phyloP scores from a whole-genome alignment of 2,888 invertebrate genomes.

The Thelaira solivaga region DNA sequence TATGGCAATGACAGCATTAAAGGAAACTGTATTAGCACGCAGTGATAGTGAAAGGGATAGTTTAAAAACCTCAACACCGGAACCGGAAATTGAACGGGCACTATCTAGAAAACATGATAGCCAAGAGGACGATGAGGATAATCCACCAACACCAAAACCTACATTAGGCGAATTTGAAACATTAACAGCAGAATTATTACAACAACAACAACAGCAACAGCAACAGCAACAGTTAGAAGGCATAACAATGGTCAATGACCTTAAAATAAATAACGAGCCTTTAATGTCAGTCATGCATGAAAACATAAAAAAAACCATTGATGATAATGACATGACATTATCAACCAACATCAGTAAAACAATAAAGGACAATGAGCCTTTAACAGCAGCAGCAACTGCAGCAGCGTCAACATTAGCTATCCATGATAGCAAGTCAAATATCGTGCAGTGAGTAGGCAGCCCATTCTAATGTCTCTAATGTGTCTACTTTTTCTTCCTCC shows the following conservation, averaged over 20 bases:
- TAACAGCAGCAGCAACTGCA: slow-evolving; percentile 4
- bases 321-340: slow-evolving; percentile 2
- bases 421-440: slow-evolving; percentile 19
- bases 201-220: slow-evolving; percentile 14
- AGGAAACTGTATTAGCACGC: slow-evolving; percentile 41
- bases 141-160: slow-evolving; percentile 74
- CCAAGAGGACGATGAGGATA: slow-evolving; percentile 64
- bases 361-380: slow-evolving; percentile 62
- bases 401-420: slow-evolving; percentile 2
- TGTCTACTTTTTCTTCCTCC: slow-evolving; percentile 4
- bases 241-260: slow-evolving; percentile 37
- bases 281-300: slow-evolving; percentile 27
- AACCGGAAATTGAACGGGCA: slow-evolving; percentile 75
- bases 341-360: slow-evolving; percentile 58
- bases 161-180: slow-evolving; percentile 72
- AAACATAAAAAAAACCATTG: slow-evolving; percentile 25
- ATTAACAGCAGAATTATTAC: slow-evolving; percentile 57
- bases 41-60: slow-evolving; percentile 72
- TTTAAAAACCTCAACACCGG: slow-evolving; percentile 74
- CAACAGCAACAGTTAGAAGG: neutral
- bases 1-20: neutral
- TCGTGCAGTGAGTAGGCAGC: slow-evolving; percentile 55
- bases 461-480: slow-evolving; percentile 21
- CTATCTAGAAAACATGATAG: slow-evolving; percentile 67
- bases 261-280: slow-evolving; percentile 19